These are phyloP conservation scores for Agelaius tricolor DNA, from an alignment of 2,113 vertebrate genomes.

Conservation along the genomic window DNA sequence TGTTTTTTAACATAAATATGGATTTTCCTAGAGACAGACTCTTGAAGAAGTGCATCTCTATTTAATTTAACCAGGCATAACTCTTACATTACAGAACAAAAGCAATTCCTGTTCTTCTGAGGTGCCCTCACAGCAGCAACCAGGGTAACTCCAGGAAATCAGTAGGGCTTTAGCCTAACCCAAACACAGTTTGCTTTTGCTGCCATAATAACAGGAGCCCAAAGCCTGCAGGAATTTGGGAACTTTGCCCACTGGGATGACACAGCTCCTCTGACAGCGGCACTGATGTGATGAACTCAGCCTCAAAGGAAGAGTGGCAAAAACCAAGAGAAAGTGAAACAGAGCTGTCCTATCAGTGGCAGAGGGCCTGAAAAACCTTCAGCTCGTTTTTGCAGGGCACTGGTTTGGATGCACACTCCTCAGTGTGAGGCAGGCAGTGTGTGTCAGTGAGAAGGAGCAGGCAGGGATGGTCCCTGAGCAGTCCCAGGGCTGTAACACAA, in stretches of 20 bases:
- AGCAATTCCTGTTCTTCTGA: not conserved
- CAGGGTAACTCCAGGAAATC: not conserved
- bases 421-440: not conserved
- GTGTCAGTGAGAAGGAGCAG: not conserved
- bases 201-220: not conserved
- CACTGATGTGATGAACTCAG: not conserved
- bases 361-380: not conserved
- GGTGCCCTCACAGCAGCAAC: not conserved
- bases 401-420: not conserved
- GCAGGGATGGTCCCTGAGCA: not conserved
- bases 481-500: not conserved
- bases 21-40: not conserved
- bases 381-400: not conserved
- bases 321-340: not conserved
- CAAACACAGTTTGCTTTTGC: not conserved
- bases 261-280: conserved; percentile 2
- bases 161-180: not conserved
- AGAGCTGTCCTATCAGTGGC: not conserved
- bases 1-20: not conserved
- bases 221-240: not conserved
- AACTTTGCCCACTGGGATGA: not conserved
- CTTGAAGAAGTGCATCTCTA: not conserved
- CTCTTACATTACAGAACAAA: not conserved
- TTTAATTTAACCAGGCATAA: not conserved
- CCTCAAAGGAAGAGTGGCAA: not conserved